Evolutionary conservation across 2,797 vertebrate species (phyloP).

Genomic region (Propithecus perrieri): DNA sequence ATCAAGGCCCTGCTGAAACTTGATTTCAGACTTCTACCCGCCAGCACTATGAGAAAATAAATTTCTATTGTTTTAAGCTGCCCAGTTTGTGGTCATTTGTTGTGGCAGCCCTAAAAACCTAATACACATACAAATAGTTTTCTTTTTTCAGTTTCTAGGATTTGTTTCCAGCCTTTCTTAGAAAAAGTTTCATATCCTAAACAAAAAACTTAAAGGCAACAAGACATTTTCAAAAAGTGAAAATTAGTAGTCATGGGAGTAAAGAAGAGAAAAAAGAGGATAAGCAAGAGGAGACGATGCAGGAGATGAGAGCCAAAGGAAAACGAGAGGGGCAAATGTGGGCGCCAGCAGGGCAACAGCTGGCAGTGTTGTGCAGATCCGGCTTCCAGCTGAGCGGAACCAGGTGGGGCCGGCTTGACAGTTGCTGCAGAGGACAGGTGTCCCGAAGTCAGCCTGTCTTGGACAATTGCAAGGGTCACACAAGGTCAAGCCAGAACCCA

Average conservation of each 20-base stretch:
- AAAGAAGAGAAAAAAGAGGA: neutral
- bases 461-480: neutral
- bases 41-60: neutral
- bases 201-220: neutral
- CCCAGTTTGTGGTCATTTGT: neutral
- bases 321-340: neutral
- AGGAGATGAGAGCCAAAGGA: neutral
- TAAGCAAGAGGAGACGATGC: neutral
- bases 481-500: slow-evolving; percentile 37
- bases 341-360: neutral
- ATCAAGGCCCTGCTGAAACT: neutral
- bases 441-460: neutral
- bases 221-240: neutral
- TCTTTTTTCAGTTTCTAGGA: neutral
- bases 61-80: neutral
- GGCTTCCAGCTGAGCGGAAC: neutral
- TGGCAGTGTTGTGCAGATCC: neutral
- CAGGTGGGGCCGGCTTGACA: neutral
- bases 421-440: slow-evolving; percentile 50
- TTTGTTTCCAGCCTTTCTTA: neutral
- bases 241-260: neutral
- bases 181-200: neutral
- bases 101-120: neutral
- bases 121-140: neutral
- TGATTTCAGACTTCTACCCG: neutral